These are phyloP conservation scores for Scytalopus superciliaris DNA, from an alignment of 2,113 vertebrate species.

Conservation along the genomic window DNA sequence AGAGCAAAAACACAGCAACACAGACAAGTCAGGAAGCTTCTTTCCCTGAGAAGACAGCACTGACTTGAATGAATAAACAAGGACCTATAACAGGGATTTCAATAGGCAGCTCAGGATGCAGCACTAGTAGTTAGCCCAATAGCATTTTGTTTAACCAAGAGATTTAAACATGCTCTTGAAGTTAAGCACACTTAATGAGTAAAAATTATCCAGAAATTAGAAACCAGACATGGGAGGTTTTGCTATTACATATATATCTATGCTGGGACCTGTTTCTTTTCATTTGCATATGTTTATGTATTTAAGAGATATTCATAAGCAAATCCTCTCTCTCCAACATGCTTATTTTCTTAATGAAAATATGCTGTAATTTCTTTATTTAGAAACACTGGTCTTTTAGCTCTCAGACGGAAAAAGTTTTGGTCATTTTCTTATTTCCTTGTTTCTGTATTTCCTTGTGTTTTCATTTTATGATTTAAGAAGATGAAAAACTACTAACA, in stretches of 20 bases:
- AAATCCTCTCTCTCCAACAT: neutral
- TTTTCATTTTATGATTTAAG: constrained; percentile 43
- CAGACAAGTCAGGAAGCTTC: neutral
- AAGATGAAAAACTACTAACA: neutral
- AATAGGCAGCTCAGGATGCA: neutral
- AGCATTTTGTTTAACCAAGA: neutral
- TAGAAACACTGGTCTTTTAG: constrained; percentile 14
- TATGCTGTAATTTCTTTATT: neutral
- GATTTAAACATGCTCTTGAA: neutral
- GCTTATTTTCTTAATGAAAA: constrained; percentile 22
- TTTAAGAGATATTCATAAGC: neutral
- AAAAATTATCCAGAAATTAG: constrained; percentile 20
- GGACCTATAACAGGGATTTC: neutral
- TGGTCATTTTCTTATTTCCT: neutral
- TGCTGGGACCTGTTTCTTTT: constrained; percentile 7
- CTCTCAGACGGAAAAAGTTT: constrained; percentile 17
- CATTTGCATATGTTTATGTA: neutral
- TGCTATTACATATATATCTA: neutral
- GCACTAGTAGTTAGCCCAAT: neutral
- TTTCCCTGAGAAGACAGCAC: neutral
- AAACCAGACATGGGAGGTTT: neutral
- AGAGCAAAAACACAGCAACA: neutral
- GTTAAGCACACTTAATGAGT: neutral
- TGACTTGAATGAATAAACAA: neutral
- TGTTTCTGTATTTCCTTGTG: neutral